Conservation (phyloP, 2,888 invertebrate species). For the Tiliacea citrago region DNA sequence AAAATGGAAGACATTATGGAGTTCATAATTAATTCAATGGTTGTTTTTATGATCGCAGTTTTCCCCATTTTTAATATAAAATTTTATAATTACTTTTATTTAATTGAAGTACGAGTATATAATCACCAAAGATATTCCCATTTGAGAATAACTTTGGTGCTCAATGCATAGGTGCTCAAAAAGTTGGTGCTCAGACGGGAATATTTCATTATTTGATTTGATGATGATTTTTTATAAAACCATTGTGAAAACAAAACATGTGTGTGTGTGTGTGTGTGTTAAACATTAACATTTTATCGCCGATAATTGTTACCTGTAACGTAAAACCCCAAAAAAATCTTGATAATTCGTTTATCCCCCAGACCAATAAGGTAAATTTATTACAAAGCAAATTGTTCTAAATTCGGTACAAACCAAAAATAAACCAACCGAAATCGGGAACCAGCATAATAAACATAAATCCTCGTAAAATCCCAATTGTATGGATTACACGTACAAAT, state of each 20-base stretch:
- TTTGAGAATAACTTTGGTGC: too few species aligned
- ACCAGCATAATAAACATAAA: conserved; percentile 60
- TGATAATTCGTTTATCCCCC: conserved; percentile 35
- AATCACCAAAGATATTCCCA: too few species aligned
- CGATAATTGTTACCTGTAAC: conserved; percentile 27
- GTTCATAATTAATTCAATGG: conserved; percentile 49
- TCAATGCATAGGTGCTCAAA: too few species aligned
- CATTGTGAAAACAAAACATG: not conserved
- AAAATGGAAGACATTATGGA: conserved; percentile 22
- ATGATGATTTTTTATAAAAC: not conserved
- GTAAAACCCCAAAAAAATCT: conserved; percentile 8
- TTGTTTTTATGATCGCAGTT: conserved; percentile 32
- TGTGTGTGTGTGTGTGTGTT: too few species aligned
- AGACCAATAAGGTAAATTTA: conserved; percentile 41
- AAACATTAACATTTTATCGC: conserved; percentile 3
- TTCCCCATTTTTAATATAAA: conserved; percentile 20
- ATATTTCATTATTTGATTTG: too few species aligned
- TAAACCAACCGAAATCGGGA: conserved; percentile 52
- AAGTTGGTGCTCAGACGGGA: too few species aligned
- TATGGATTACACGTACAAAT: conserved; percentile 60
- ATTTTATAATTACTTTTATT: conserved; percentile 14
- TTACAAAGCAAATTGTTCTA: conserved; percentile 34
- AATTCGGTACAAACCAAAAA: conserved; percentile 46
- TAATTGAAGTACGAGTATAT: too few species aligned
- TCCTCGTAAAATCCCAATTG: conserved; percentile 56